Percentiles rank a stretch among this genome's conserved stretches.
These are phyloP conservation scores for Poecile atricapillus DNA, from an alignment of 2,113 vertebrate genomes.

Conservation along the genomic window DNA sequence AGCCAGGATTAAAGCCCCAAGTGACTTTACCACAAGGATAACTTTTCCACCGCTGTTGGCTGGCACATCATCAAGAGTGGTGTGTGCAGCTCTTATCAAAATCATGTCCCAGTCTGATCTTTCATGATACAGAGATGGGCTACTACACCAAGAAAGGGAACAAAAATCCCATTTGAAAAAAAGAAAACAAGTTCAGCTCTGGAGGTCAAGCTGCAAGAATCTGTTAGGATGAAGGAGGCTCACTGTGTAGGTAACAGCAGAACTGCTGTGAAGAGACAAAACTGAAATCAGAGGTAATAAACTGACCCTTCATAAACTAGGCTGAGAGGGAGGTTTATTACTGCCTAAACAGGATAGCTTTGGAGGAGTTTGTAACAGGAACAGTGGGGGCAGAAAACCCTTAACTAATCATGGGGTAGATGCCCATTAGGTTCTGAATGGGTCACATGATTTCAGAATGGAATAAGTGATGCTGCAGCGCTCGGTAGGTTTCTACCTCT, in stretches of 20 bases:
- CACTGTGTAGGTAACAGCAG: background rate
- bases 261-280: background rate
- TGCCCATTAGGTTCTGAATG: background rate
- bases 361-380: background rate
- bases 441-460: background rate
- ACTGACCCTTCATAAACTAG: background rate
- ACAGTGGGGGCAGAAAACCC: background rate
- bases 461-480: background rate
- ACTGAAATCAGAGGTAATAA: background rate
- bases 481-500: background rate
- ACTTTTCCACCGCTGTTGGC: background rate
- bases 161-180: background rate
- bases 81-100: background rate
- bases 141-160: background rate
- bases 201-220: background rate
- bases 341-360: background rate
- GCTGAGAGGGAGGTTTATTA: background rate
- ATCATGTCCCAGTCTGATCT: background rate
- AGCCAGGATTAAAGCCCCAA: background rate
- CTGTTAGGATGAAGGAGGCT: background rate
- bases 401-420: background rate
- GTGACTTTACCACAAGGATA: background rate
- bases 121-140: background rate
- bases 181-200: background rate
- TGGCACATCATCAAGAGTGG: accelerated